phyloP scores from a whole-genome alignment of 2,888 invertebrate genomes.

The Dolichomitus sp. region DNA sequence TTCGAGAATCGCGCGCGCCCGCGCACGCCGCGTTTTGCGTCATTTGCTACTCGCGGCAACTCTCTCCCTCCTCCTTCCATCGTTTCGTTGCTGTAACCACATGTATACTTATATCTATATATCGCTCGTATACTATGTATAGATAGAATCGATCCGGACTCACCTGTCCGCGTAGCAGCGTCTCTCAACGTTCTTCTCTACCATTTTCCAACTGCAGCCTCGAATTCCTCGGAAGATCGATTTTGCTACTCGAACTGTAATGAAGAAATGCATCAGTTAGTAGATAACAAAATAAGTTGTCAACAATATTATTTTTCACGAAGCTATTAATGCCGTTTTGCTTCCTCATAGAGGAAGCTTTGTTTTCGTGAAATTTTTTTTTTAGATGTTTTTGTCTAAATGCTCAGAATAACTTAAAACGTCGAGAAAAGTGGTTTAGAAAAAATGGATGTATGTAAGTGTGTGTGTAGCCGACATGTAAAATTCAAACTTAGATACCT shows the following conservation, averaged over 20 bases:
- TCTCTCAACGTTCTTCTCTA: constrained; percentile 36
- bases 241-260: constrained; percentile 1
- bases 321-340: background rate
- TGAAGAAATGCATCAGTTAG: background rate
- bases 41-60: constrained; percentile 43
- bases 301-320: background rate
- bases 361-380: too few relatives aligned
- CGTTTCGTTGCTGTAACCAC: background rate
- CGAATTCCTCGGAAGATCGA: constrained; percentile 16
- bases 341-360: too few relatives aligned
- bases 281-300: background rate
- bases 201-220: constrained; percentile 21
- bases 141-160: constrained; percentile 62
- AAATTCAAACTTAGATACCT: too few relatives aligned
- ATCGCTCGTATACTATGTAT: constrained; percentile 35
- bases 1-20: constrained; percentile 57
- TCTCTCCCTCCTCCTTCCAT: constrained; percentile 18
- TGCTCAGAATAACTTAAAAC: too few relatives aligned
- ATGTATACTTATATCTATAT: background rate
- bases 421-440: too few relatives aligned
- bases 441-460: too few relatives aligned
- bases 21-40: constrained; percentile 64
- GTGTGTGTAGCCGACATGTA: too few relatives aligned
- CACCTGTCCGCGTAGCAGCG: constrained; percentile 50
- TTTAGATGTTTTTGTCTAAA: too few relatives aligned